Evolutionary conservation across 2,888 invertebrate species (phyloP), one percentile per base, ranked within the genome.

Genomic region (Torymus tubicola): DNA sequence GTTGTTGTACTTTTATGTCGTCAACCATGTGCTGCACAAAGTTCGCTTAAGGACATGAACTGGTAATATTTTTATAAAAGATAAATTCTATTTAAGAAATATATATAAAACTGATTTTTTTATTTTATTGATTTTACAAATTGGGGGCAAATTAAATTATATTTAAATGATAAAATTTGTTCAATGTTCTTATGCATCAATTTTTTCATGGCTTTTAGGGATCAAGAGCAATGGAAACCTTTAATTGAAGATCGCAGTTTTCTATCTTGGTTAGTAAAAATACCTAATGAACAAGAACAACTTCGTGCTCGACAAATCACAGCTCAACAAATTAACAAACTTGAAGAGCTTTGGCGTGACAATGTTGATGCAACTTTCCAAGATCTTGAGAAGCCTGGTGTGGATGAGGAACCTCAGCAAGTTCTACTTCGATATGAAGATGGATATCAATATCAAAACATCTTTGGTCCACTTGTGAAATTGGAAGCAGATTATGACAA

Each of bases 281-380:
- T 98, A n/a, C 99, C 99, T 16, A 96, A 96, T 0, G 99, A 99
- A 88, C 96, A 98, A 87, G 99, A 99, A 87, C 99, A 99, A 91
- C 92, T 98, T 87, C 93, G 99, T 84, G 98, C 99, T 0, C 94
- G 99, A 1, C 99, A 99, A 92, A 98, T 99, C 81, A 97, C 98
- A 0, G 98, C 99, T 0, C 96, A 97, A 86, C 99, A 99, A 92
- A 99, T 99, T 79, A 98, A 98, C 86, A 98, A 98, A 87, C 93
- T 99, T 55, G 99, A 99, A 92, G 99, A 99, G 89, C 91, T 99
- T 42, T 99, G 99, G 99, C 98, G 99, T 87, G 99, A 99, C 85
- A 99, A 99, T 88, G 96, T 98, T 8, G 98, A 99, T 87, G 99
- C 99, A 0, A 98, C 98, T 10, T 96, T 99, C 88, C 98, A 99